phyloP scores from a whole-genome alignment of 2,888 invertebrate species.

The Lasioglossum oenotherae region DNA sequence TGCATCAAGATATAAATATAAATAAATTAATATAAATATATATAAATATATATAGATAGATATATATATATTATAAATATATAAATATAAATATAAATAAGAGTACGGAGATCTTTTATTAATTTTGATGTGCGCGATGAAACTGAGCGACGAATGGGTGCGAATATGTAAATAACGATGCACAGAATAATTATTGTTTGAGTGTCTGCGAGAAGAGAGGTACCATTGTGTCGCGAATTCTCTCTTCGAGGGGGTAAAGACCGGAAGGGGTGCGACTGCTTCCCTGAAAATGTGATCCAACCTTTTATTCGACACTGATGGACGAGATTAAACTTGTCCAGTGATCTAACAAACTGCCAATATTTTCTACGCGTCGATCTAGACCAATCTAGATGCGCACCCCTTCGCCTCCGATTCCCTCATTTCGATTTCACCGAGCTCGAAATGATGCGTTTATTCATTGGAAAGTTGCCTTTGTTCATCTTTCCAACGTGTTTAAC shows the following conservation, averaged over 20 bases:
- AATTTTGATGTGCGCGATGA: slow-evolving; percentile 65
- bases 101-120: slow-evolving; percentile 62
- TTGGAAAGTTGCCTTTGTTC: background rate
- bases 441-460: background rate
- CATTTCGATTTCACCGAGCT: slow-evolving; percentile 6
- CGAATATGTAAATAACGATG: slow-evolving; percentile 71
- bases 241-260: slow-evolving; percentile 27
- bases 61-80: slow-evolving; percentile 62
- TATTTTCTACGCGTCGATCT: background rate
- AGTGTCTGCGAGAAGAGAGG: slow-evolving; percentile 66
- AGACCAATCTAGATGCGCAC: slow-evolving; percentile 9
- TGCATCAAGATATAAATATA: slow-evolving; percentile 57
- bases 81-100: slow-evolving; percentile 68
- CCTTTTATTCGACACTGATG: background rate
- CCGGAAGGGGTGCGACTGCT: slow-evolving; percentile 1
- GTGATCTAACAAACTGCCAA: slow-evolving; percentile 9
- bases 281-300: slow-evolving; percentile 17
- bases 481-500: background rate
- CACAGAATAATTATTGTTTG: slow-evolving; percentile 69
- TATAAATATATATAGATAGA: slow-evolving; percentile 61
- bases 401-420: slow-evolving; percentile 21
- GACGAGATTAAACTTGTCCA: background rate
- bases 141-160: slow-evolving; percentile 50
- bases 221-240: slow-evolving; percentile 29
- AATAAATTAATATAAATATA: slow-evolving; percentile 48